Evolutionary conservation across 2,888 invertebrate species (phyloP), one percentile per base, ranked within the genome.

Genomic region (Eupithecia exiguata): DNA sequence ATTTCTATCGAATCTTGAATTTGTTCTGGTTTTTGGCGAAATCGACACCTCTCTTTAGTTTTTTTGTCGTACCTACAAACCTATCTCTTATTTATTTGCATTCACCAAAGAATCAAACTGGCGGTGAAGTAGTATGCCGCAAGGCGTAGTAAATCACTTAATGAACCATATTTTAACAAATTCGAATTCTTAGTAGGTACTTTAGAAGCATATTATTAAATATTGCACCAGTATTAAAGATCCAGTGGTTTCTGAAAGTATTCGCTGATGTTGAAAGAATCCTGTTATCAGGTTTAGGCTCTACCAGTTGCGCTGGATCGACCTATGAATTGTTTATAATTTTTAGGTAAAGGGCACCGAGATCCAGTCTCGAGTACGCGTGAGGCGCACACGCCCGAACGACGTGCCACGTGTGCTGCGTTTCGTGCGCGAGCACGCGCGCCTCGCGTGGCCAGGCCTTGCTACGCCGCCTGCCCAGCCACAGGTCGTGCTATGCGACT

Each of bases 381-480:
- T 94, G 73, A 86, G 94, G 0, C 90, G 93, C 49, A 91, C 91
- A 18, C 88, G 92, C 2, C 88, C 91, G 0, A 82, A 88, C 0
- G 94, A 94, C 79, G 87, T 88, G 68, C 91, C 93, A 5, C 89
- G 91, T 49, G 89, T 93, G 76, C 82, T 93, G 18, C 87, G 89
- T 9, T 93, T 92, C 83, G 90, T 94, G 76, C 87, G 88, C 35
- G 89, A 93, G 68, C 86, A 92, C 76, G 87, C 89, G 6, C 85
- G 84, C 14, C 58, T 82, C 16, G 83, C 88, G 6, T 93, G 92
- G 91, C 92, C 92, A 0, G 87, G 88, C 3, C 83, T 89, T 16
- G 81, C 77, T n/a, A 69, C 81, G 35, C 82, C 86, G 7, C 84
- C 84, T 0, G 76, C 84, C 12, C 77, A 83, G 18, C 84, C 88